Percentiles rank a stretch among this genome's conserved stretches.
These are phyloP conservation scores for Acleris cristana DNA, from an alignment of 2,888 invertebrate species.

Conservation along the genomic window DNA sequence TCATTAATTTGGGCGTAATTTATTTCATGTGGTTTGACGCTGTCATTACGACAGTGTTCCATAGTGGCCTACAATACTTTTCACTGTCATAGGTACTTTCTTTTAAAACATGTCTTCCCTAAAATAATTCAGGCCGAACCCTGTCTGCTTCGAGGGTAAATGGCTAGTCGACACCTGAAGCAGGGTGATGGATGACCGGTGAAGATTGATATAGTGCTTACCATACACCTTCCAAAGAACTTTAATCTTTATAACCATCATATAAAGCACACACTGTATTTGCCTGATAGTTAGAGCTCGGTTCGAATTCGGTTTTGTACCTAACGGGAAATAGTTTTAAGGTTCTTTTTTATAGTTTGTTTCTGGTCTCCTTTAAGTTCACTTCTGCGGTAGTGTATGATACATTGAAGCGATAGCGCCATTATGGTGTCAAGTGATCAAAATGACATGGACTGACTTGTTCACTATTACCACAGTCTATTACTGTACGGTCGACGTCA, in stretches of 20 bases:
- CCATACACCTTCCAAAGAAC: constrained; percentile 11
- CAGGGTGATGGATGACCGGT: constrained; percentile 41
- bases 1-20: no score
- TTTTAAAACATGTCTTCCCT: constrained; percentile 6
- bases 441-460: not conserved
- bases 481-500: not conserved
- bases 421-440: constrained; percentile 1
- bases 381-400: constrained; percentile 1
- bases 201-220: constrained; percentile 40
- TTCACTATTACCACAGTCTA: not conserved
- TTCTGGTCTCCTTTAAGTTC: not conserved
- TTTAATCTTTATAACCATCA: not conserved
- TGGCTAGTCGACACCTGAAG: constrained; percentile 32
- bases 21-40: no score
- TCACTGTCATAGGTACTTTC: no score
- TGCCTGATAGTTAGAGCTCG: not conserved
- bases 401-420: not conserved
- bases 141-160: not conserved
- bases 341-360: not conserved
- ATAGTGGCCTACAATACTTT: no score
- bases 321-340: not conserved
- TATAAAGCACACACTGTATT: not conserved
- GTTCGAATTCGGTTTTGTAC: not conserved
- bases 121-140: constrained; percentile 4
- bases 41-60: no score